Evolutionary conservation across 2,888 invertebrate species (phyloP).

Genomic region (Pegoplata infirma): DNA sequence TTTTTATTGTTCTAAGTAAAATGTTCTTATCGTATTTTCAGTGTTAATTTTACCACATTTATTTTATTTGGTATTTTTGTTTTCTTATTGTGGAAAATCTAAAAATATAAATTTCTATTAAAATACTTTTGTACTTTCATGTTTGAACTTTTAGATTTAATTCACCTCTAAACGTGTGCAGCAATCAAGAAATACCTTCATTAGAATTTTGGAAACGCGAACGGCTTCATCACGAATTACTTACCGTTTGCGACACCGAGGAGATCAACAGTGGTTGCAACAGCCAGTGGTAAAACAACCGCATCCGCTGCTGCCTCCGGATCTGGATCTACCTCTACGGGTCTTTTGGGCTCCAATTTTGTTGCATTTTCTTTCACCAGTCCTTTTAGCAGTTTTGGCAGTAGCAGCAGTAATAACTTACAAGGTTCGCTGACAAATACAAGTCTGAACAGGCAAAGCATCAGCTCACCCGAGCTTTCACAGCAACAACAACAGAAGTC

Average conservation of each 20-base stretch:
- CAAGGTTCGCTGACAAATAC: constrained; percentile 46
- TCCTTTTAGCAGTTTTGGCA: constrained; percentile 59
- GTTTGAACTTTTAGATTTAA: too few relatives aligned
- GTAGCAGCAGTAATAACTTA: constrained; percentile 47
- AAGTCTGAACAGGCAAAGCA: not conserved
- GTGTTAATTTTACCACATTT: not conserved
- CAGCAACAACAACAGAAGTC: constrained; percentile 7
- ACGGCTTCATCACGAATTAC: constrained; percentile 74
- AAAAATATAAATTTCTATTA: not conserved
- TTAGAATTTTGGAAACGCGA: not conserved
- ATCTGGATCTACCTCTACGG: constrained; percentile 65
- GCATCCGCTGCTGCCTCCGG: constrained; percentile 62
- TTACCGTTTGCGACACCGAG: constrained; percentile 70
- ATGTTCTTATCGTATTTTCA: too few relatives aligned
- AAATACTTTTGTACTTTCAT: not conserved
- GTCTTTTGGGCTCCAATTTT: constrained; percentile 64
- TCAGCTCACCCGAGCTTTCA: not conserved
- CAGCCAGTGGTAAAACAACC: constrained; percentile 66
- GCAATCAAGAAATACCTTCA: not conserved
- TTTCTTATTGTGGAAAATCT: not conserved
- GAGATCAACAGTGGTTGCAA: constrained; percentile 74
- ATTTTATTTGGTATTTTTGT: not conserved
- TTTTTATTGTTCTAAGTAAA: not conserved
- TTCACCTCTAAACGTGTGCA: not conserved
- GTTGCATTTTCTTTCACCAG: constrained; percentile 62